Base-by-base conservation (phyloP, 2,113 vertebrate species). In the Parus major region DNA sequence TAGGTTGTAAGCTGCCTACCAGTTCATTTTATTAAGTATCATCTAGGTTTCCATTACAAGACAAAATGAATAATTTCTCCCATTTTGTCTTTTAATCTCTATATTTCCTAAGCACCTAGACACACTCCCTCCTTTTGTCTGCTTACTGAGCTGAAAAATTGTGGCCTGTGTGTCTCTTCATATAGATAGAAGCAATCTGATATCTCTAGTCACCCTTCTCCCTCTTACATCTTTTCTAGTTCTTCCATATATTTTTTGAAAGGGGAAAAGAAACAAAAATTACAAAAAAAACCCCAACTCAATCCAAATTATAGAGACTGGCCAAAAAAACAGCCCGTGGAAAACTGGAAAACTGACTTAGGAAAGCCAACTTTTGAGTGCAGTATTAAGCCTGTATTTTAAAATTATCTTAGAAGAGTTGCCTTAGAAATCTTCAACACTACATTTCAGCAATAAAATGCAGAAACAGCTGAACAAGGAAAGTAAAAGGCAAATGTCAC, bases 11-110 rank as follows among this genome's bases (percentile, higher is more conserved):
- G 53, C 49, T n/a, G n/a, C 53, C 35, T 85, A 91, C 44, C 47
- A 75, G 69, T 72, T 93, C 73, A 41, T 75, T 95, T 92, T 82
- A 84, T 91, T 87, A 91, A 89, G 65, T 36, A 52, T 41, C n/a
- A 42, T 60, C 65, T 56, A 79, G 49, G 36, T 73, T 90, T 79
- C 84, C 3, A 12, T 53, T 71, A 68, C 17, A 15, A 81, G 44
- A 56, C 91, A 88, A 70, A 90, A 71, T 29, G 33, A 96, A 7
- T 78, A 84, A 86, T 92, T 79, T 23, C 50, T 94, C 61, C n/a
- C 24, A 87, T 92, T 92, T 78, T 0, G 0, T 80, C 50, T 53
- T 93, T 76, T 83, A 36, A 69, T 90, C 70, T 85, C 56, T 71
- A 50, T 83, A 59, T 65, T 93, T 88, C 66, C 65, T 42, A 77